phyloP scores from a whole-genome alignment of 2,888 invertebrate genomes.

The Ectemnius continuus region DNA sequence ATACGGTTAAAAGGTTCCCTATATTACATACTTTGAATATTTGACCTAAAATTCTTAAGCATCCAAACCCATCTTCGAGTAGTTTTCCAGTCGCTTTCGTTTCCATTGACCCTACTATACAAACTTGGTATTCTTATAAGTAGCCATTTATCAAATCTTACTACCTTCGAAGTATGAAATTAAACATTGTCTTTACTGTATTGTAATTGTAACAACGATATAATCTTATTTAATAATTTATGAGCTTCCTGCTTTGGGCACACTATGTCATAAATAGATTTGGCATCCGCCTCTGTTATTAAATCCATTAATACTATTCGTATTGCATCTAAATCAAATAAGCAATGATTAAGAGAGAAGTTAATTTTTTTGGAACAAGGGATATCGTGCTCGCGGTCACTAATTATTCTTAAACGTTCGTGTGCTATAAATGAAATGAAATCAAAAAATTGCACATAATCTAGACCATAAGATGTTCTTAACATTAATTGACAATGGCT shows the following conservation, averaged over 20 bases:
- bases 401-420: conserved; percentile 80
- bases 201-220: conserved; percentile 29
- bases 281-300: conserved; percentile 72
- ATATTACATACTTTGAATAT: no score
- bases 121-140: no score
- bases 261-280: conserved; percentile 60
- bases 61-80: no score
- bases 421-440: conserved; percentile 83
- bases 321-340: conserved; percentile 79
- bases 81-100: no score
- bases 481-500: conserved; percentile 90
- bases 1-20: no score
- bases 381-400: conserved; percentile 65
- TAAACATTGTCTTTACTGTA: conserved; percentile 23
- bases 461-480: conserved; percentile 87
- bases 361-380: conserved; percentile 75
- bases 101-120: no score
- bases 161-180: no score
- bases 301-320: conserved; percentile 76
- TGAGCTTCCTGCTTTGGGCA: conserved; percentile 57
- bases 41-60: no score
- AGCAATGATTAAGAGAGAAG: conserved; percentile 78
- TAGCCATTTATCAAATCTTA: no score
- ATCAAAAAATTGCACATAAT: conserved; percentile 84
- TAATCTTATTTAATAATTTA: conserved; percentile 55